These are phyloP conservation scores for Drosophila novamexicana DNA, from an alignment of 1,140 invertebrate species.

Conservation along the genomic window DNA sequence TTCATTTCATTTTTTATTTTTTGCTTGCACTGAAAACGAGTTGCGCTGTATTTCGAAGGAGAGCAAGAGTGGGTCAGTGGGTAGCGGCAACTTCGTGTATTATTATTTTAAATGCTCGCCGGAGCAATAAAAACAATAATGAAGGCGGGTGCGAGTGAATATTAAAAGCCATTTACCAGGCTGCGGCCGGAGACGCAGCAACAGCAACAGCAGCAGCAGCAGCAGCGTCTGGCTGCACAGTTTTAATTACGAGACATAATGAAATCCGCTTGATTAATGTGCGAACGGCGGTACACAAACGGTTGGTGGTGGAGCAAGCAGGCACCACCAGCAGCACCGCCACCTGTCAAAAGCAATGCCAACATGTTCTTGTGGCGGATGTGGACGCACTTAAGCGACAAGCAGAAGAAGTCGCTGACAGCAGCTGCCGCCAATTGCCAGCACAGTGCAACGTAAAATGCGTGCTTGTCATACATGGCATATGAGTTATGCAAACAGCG, in stretches of 20 bases:
- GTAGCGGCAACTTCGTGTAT: slow-evolving; percentile 7
- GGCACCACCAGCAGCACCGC: not conserved
- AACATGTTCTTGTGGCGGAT: slow-evolving; percentile 34
- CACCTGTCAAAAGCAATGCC: slow-evolving; percentile 39
- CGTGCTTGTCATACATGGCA: slow-evolving; percentile 35
- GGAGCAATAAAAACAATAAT: slow-evolving; percentile 51
- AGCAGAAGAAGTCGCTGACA: slow-evolving; percentile 25
- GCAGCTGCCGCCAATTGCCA: slow-evolving; percentile 41
- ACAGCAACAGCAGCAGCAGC: not conserved
- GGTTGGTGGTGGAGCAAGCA: not conserved
- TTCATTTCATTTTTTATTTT: not conserved
- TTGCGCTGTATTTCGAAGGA: not conserved
- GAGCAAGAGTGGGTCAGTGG: not conserved
- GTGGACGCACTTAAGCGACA: slow-evolving; percentile 27
- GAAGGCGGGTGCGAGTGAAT: slow-evolving; percentile 39
- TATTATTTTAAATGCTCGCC: slow-evolving; percentile 48
- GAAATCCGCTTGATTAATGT: slow-evolving; percentile 58
- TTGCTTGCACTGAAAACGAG: slow-evolving; percentile 3
- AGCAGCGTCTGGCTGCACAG: slow-evolving; percentile 14
- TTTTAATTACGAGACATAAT: slow-evolving; percentile 63
- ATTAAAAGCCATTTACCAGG: slow-evolving; percentile 47
- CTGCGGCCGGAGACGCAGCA: slow-evolving; percentile 3
- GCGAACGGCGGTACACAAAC: not conserved
- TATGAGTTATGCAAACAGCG: slow-evolving; percentile 44
- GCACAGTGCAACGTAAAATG: slow-evolving; percentile 33